phyloP scores from a whole-genome alignment of 2,797 vertebrate genomes.

The Moxostoma hubbsi region DNA sequence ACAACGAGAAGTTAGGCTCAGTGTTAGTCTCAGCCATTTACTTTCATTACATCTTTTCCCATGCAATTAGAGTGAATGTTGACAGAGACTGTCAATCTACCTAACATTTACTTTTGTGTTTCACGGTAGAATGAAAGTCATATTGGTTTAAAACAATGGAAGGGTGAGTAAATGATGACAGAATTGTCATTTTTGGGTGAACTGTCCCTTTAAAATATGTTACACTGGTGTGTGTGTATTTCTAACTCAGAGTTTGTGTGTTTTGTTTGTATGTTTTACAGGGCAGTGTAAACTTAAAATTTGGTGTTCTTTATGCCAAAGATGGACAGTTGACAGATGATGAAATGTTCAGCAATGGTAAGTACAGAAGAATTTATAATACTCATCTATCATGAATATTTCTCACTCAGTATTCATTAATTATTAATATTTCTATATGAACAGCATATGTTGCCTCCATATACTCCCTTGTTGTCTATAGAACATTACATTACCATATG shows the following conservation, averaged over 20 bases:
- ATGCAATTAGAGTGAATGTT: too few relatives aligned
- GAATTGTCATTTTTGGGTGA: too few relatives aligned
- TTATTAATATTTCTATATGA: not conserved
- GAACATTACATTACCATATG: not conserved
- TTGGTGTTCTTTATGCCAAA: slow-evolving; percentile 96
- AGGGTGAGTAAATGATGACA: too few relatives aligned
- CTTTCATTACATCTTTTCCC: too few relatives aligned
- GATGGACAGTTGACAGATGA: slow-evolving; percentile 98
- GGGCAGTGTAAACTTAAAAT: slow-evolving; percentile 99
- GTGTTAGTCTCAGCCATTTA: too few relatives aligned
- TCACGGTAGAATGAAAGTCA: too few relatives aligned
- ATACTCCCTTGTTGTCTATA: not conserved
- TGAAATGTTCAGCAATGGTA: slow-evolving; percentile 99
- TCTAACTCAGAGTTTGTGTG: not conserved
- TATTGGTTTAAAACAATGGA: too few relatives aligned
- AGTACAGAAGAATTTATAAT: slow-evolving; percentile 56
- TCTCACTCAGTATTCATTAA: too few relatives aligned
- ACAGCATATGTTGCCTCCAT: not conserved
- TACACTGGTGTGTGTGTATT: not conserved
- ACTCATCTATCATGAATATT: not conserved
- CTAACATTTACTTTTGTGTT: too few relatives aligned
- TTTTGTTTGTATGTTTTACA: slow-evolving; percentile 62
- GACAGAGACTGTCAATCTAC: too few relatives aligned
- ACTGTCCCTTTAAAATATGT: not conserved
- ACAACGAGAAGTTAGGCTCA: too few relatives aligned